Evolutionary conservation across 2,113 vertebrate species (phyloP), one percentile per base, ranked within the genome.

Genomic region (Ictidomys tridecemlineatus): DNA sequence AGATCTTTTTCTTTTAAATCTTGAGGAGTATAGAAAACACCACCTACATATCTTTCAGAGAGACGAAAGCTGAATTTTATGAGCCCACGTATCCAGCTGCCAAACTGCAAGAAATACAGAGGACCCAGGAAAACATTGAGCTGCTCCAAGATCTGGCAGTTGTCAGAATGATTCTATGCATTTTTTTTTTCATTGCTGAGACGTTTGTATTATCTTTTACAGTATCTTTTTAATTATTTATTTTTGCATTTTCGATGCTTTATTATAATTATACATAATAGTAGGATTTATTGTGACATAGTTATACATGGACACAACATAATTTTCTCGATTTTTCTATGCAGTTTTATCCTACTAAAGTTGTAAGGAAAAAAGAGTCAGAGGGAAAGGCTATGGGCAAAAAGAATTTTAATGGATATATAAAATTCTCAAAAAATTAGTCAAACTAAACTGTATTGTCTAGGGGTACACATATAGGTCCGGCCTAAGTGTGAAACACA

Each of bases 101-200:
- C 42, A 65, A 45, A 42, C 14, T 83, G 0, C 16, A 72, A 6
- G 30, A 88, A 53, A 30, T 26, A 51, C 2, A 51, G 2, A 30
- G 22, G 8, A 11, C 8, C 12, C 8, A 1, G 9, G 48, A 24
- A n/a, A 4, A 37, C 10, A 9, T 11, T 37, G 26, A 65, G 6
- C 8, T 79, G 30, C 0, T 1, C 8, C 26, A 1, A 13, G 51
- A 32, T 10, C 6, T 0, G 9, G 65, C 32, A 65, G 3, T 63
- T 42, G 37, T 26, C 4, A 5, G 11, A 70, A 4, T 85, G 37
- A 53, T 53, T 53, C 51, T 53, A 53, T 16, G 14, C 51, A 53
- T 53, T 53, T 53, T 53, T n/a, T n/a, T 53, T 53, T 13, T 13
- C 48, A 12, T 51, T 51, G 48, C 51, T 53, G 51, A 53, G 51